A percentile compares a stretch with the other conserved stretches of the same genome.
Evolutionary conservation across 2,113 vertebrate genomes (phyloP).

Genomic region (Phaethornis superciliosus): DNA sequence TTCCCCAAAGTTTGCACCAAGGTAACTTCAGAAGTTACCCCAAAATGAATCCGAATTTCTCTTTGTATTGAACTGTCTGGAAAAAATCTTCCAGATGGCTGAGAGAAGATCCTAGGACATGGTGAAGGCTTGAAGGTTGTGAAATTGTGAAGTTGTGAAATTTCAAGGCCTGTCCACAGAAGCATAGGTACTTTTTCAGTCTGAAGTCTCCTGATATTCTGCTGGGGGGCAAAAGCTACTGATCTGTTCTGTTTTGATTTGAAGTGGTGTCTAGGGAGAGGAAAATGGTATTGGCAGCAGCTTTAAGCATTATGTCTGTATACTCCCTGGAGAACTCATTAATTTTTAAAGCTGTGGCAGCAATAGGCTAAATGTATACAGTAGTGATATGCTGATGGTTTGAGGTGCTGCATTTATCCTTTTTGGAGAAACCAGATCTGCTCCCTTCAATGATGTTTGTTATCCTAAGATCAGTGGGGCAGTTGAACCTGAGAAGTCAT

Average conservation of each 20-base stretch:
- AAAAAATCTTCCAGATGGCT: neutral
- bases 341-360: constrained; percentile 24
- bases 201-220: neutral
- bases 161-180: neutral
- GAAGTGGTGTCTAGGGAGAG: neutral
- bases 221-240: neutral
- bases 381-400: neutral
- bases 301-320: neutral
- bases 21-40: neutral
- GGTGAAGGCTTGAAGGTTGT: neutral
- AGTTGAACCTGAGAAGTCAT: neutral
- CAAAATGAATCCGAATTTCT: neutral
- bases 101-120: neutral
- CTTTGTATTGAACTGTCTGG: neutral
- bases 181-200: neutral
- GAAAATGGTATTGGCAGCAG: neutral
- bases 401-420: neutral
- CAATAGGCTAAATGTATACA: neutral
- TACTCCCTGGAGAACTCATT: constrained; percentile 15
- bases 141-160: neutral
- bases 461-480: neutral
- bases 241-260: neutral
- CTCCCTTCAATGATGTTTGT: neutral
- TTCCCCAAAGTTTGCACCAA: neutral
- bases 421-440: neutral